Base-by-base conservation (phyloP, 2,797 vertebrate species). In the Thaleichthys pacificus region DNA sequence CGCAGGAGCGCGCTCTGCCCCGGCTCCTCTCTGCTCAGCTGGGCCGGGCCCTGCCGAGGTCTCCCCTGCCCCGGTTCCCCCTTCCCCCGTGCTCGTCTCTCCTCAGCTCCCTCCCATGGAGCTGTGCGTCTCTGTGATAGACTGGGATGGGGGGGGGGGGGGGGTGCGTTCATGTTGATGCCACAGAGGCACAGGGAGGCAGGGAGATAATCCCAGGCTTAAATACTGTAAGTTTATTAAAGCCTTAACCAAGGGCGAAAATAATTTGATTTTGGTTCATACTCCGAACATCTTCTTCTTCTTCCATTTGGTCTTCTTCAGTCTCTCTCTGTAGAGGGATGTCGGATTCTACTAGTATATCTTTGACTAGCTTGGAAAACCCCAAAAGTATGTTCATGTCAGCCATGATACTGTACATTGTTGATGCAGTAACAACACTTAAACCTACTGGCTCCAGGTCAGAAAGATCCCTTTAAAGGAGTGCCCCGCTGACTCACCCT, bases 121-220 rank as follows among this genome's bases (percentile, higher is more conserved):
- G 87, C 86, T 89, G 89, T 91, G 91, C 77, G 89, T 79, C 85
- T 86, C 86, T 88, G 88, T 86, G 91, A 92, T 92, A 92, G 90
- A 91, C 87, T 87, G 77, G 85, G 88, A 89, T 42, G 38, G 38
- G 9, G 38, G 35, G 90, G 90, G 91, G 90, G 89, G 35, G 91
- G 90, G 91, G 90, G 89, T 89, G 89, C 89, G 86, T 87, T 87
- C 73, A 68, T 89, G 88, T 89, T 80, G 87, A 88, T 84, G 85
- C 85, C 86, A 84, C 85, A 85, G 84, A 89, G 84, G 88, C 86
- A 88, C 88, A 72, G 89, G 87, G 90, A 89, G 84, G 80, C 88
- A 89, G 86, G 88, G 87, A 91, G 87, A 89, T 91, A 90, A 91
- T 90, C 89, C 90, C 80, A 0, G 70, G 90, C 87, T 91, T 90